A percentile compares a stretch with the other conserved stretches of the same genome.
Evolutionary conservation across 2,113 vertebrate species (phyloP).

Genomic region (Ardeotis arabs): DNA sequence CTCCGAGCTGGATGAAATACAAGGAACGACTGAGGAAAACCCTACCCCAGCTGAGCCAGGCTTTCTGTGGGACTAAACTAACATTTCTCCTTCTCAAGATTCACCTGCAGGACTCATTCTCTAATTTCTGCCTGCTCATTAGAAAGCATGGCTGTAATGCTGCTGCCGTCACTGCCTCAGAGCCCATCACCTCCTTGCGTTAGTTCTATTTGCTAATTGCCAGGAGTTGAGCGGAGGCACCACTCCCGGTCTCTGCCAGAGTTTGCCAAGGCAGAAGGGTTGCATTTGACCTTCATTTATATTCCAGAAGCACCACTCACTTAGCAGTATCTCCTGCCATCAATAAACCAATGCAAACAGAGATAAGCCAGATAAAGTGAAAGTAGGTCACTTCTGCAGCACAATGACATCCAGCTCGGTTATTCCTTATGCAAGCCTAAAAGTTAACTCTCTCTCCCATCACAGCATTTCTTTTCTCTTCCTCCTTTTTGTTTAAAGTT

Average conservation of each 20-base stretch:
- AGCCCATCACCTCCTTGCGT: not conserved
- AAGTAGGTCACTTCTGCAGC: constrained; percentile 62
- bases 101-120: not conserved
- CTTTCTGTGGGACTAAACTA: not conserved
- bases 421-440: not conserved
- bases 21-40: not conserved
- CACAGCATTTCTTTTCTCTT: accelerated
- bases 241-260: not conserved
- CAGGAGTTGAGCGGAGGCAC: not conserved
- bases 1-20: not conserved
- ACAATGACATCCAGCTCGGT: constrained; percentile 33
- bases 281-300: constrained; percentile 26
- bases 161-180: not conserved
- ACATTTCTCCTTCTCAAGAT: not conserved
- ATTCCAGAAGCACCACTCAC: constrained; percentile 56
- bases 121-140: not conserved
- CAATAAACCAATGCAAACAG: constrained; percentile 63
- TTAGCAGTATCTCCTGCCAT: constrained; percentile 64
- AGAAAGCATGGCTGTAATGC: not conserved
- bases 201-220: not conserved
- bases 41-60: not conserved
- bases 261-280: not conserved
- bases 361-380: constrained; percentile 56
- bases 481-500: not conserved
- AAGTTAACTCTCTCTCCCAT: constrained; percentile 17